Conservation (phyloP, 2,888 invertebrate species). For the Drosophila birchii region DNA sequence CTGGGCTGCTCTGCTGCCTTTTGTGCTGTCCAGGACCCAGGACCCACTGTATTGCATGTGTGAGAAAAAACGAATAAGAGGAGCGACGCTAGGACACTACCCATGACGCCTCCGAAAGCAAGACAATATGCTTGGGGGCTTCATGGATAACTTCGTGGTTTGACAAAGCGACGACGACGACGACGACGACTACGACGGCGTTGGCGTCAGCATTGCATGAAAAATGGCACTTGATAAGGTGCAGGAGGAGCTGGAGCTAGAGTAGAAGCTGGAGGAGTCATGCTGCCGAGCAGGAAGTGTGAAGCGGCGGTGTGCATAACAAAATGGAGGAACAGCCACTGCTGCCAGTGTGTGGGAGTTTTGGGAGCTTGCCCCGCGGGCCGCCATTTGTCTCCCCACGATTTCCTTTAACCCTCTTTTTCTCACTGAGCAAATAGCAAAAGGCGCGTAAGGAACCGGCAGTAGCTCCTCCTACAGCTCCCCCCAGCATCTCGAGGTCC, state of each 20-base stretch:
- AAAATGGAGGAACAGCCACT: constrained; percentile 43
- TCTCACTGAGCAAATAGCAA: constrained; percentile 76
- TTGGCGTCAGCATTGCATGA: constrained; percentile 69
- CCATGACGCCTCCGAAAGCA: constrained; percentile 28
- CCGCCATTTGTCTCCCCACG: constrained; percentile 62
- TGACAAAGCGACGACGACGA: constrained; percentile 61
- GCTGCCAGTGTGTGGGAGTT: constrained; percentile 49
- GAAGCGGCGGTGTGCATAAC: constrained; percentile 63
- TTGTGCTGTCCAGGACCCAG: constrained; percentile 36
- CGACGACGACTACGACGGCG: constrained; percentile 29
- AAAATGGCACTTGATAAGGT: constrained; percentile 78
- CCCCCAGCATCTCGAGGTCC: not conserved
- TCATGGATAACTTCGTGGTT: constrained; percentile 70
- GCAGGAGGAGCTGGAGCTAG: constrained; percentile 8
- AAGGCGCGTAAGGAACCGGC: constrained; percentile 66
- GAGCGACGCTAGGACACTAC: constrained; percentile 11
- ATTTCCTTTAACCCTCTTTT: constrained; percentile 45
- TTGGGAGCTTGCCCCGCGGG: constrained; percentile 60
- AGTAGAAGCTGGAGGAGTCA: constrained; percentile 33
- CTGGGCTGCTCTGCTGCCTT: constrained; percentile 35
- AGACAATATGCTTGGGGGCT: constrained; percentile 53
- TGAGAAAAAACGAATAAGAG: constrained; percentile 40
- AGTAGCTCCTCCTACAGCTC: not conserved
- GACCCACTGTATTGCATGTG: constrained; percentile 30
- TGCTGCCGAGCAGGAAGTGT: constrained; percentile 76